Conservation (phyloP, 2,888 invertebrate genomes). For the Drosophila mettleri region DNA sequence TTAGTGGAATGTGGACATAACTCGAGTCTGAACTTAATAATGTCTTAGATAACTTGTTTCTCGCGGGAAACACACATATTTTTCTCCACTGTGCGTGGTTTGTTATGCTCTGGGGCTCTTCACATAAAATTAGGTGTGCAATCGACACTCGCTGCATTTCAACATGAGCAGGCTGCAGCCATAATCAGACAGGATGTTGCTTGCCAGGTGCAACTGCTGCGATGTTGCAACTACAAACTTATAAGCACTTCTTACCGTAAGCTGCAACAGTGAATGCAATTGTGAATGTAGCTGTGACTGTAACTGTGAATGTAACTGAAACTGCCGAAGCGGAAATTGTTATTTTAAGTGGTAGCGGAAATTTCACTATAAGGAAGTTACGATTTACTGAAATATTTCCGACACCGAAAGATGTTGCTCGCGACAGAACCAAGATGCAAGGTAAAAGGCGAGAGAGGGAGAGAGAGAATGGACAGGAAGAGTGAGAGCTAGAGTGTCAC, state of each 20-base stretch:
- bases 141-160: conserved; percentile 56
- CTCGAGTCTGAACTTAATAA: too few relatives aligned
- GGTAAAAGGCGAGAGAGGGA: conserved; percentile 3
- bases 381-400: conserved; percentile 78
- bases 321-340: conserved; percentile 72
- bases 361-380: conserved; percentile 74
- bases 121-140: conserved; percentile 60
- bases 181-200: conserved; percentile 62
- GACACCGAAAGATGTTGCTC: conserved; percentile 47
- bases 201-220: conserved; percentile 48
- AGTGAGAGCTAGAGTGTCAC: background rate
- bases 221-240: conserved; percentile 12
- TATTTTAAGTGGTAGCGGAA: conserved; percentile 78
- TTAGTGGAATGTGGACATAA: too few relatives aligned
- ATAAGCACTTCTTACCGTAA: background rate
- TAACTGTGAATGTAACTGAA: conserved; percentile 45
- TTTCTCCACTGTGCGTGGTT: conserved; percentile 3
- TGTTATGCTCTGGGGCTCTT: conserved; percentile 21
- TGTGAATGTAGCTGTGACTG: conserved; percentile 14
- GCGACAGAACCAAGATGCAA: conserved; percentile 4
- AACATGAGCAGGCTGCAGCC: conserved; percentile 45
- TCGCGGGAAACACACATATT: background rate
- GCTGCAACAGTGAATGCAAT: conserved; percentile 7
- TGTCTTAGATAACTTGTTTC: background rate
- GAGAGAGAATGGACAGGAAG: background rate